Evolutionary conservation across 2,888 invertebrate species (phyloP).

Genomic region (Gastracanthus pulcherrimus): DNA sequence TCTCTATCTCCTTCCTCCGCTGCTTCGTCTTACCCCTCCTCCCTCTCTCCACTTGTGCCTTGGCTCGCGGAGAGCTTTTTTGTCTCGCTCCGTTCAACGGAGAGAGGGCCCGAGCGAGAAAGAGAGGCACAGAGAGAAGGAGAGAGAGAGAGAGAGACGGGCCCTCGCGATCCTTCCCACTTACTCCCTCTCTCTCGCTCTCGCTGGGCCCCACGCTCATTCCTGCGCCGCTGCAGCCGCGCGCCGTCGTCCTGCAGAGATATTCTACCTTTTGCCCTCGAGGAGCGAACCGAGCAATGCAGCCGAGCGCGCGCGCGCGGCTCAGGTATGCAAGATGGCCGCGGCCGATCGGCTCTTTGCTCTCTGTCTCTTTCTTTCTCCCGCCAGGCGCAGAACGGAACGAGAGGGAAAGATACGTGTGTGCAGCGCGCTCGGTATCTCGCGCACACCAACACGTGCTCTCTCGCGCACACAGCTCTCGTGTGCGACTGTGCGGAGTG

Average conservation of each 20-base stretch:
- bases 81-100: slow-evolving; percentile 41
- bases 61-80: slow-evolving; percentile 29
- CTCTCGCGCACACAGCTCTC: background rate
- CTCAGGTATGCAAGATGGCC: slow-evolving; percentile 79
- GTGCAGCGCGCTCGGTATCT: background rate
- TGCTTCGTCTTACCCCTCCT: slow-evolving; percentile 30
- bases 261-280: slow-evolving; percentile 78
- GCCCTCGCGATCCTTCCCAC: slow-evolving; percentile 32
- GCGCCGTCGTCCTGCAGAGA: slow-evolving; percentile 70
- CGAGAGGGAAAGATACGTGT: slow-evolving; percentile 22
- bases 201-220: slow-evolving; percentile 63
- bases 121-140: background rate
- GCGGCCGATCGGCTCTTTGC: slow-evolving; percentile 60
- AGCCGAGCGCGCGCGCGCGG: slow-evolving; percentile 64
- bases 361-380: slow-evolving; percentile 16
- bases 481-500: too few species aligned
- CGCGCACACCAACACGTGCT: background rate
- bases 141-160: background rate
- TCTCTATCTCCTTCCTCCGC: slow-evolving; percentile 36
- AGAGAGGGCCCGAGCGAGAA: slow-evolving; percentile 21
- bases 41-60: slow-evolving; percentile 16
- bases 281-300: slow-evolving; percentile 76
- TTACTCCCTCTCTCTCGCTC: slow-evolving; percentile 41
- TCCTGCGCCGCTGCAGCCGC: too few species aligned
- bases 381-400: slow-evolving; percentile 13